A percentile compares a stretch with the other conserved stretches of the same genome.
Evolutionary conservation across 2,888 invertebrate species (phyloP).

Genomic region (Eutolmus rufibarbis): DNA sequence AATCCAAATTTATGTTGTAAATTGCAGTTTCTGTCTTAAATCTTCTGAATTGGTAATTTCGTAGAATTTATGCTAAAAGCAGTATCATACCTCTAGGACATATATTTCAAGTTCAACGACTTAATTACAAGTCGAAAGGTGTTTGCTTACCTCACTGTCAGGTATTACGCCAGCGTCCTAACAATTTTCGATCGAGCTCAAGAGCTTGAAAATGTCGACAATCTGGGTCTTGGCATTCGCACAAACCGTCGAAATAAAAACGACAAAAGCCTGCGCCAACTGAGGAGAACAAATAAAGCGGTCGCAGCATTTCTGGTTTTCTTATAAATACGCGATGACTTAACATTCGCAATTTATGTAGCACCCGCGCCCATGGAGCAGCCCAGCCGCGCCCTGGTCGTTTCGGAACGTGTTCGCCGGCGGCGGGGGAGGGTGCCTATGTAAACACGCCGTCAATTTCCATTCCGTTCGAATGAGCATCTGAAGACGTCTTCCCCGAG

Average conservation of each 20-base stretch:
- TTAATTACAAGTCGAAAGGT: background rate
- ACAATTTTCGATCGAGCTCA: background rate
- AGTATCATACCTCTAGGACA: background rate
- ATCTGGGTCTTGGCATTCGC: background rate
- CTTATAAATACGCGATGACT: slow-evolving; percentile 17
- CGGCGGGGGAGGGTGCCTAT: background rate
- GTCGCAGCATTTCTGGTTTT: background rate
- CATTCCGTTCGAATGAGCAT: slow-evolving; percentile 23
- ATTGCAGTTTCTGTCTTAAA: background rate
- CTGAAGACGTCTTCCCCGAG: background rate
- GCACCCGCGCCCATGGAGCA: background rate
- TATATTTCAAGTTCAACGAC: background rate
- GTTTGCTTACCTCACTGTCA: background rate
- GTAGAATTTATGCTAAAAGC: background rate
- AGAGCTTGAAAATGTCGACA: background rate
- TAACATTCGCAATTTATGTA: background rate
- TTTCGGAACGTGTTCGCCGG: background rate
- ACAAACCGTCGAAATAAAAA: background rate
- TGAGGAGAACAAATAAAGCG: background rate
- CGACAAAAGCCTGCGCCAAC: background rate
- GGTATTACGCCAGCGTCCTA: background rate
- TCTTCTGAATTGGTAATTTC: background rate
- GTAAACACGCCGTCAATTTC: slow-evolving; percentile 30
- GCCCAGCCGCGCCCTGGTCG: background rate
- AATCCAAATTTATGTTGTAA: background rate